Base-by-base conservation (phyloP, 1,140 invertebrate genomes). In the Drosophila truncata region DNA sequence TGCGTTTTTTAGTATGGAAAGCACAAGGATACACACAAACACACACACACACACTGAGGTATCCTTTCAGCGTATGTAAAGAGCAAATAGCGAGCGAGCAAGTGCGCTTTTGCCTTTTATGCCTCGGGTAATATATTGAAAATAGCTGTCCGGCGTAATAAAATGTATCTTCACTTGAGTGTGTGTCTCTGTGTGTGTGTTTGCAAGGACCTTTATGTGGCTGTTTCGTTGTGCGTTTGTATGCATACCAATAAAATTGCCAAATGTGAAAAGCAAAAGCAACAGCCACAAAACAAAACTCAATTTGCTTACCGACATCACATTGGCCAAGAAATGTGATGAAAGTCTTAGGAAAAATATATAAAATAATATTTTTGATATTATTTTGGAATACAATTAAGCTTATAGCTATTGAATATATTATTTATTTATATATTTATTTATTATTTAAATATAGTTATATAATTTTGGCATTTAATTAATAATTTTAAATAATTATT, bases 1-100 rank as follows among this genome's bases (percentile, higher is more conserved):
- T 88, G 85, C 85, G 85, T 88, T 88, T 88, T 88, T 88, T 88
- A 88, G 85, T 88, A 90, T 90, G 85, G 85, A 81, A 88, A 88
- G 83, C 79, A 60, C 70, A 87, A 63, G 31, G 20, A 75, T 50
- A 61, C 33, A 52, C 20, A 49, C 29, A 63, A 41, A 65, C 47
- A 64, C 57, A 39, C 39, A 47, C 20, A 37, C 35, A 72, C 7
- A 9, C 16, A 10, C n/a, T 1, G 13, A 37, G 50, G 83, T 90
- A 88, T 90, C 84, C 84, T 90, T 88, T 88, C 63, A 79, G 73
- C 67, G 78, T 77, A 85, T 85, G 82, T 85, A 85, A 85, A 86
- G 73, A 86, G 65, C 73, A 66, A 60, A 70, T 54, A 42, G 49
- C 35, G 37, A 49, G 47, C 58, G 25, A 59, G 50, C 80, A 65